These are phyloP conservation scores for Plutella xylostella DNA, from an alignment of 2,888 invertebrate genomes.

Conservation along the genomic window DNA sequence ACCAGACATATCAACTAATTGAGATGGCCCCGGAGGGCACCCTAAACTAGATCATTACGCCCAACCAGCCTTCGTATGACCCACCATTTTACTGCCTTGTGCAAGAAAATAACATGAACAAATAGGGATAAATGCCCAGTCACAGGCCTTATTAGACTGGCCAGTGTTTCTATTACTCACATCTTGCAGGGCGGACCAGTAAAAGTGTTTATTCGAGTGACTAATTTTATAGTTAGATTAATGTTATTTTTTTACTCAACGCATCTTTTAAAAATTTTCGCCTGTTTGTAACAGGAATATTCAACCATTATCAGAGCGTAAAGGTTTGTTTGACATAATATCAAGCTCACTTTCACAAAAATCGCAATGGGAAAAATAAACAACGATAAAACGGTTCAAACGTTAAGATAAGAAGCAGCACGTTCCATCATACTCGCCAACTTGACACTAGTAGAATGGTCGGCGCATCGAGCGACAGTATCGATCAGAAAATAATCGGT, in stretches of 20 bases:
- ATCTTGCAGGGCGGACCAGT: not conserved
- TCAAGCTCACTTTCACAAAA: no score
- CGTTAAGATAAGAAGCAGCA: no score
- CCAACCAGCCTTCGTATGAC: constrained; percentile 38
- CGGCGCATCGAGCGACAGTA: constrained; percentile 66
- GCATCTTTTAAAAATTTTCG: no score
- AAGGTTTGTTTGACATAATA: no score
- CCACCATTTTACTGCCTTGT: constrained; percentile 17
- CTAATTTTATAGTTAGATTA: no score
- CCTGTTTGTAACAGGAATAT: no score
- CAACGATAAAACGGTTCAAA: no score
- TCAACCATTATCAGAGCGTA: no score
- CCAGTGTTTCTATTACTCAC: not conserved
- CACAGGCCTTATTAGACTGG: not conserved
- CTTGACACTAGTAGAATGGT: no score
- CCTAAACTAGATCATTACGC: constrained; percentile 47
- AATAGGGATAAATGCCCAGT: not conserved
- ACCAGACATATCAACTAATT: constrained; percentile 52
- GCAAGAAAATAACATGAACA: not conserved
- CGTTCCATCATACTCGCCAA: no score
- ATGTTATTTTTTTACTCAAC: not conserved
- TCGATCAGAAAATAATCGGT: constrained; percentile 60
- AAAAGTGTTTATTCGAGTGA: not conserved
- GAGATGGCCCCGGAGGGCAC: constrained; percentile 42
- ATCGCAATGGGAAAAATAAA: no score